Base-by-base conservation (phyloP, 37 sponge, comb jelly and placozoan species). In the Ianthella basta region DNA sequence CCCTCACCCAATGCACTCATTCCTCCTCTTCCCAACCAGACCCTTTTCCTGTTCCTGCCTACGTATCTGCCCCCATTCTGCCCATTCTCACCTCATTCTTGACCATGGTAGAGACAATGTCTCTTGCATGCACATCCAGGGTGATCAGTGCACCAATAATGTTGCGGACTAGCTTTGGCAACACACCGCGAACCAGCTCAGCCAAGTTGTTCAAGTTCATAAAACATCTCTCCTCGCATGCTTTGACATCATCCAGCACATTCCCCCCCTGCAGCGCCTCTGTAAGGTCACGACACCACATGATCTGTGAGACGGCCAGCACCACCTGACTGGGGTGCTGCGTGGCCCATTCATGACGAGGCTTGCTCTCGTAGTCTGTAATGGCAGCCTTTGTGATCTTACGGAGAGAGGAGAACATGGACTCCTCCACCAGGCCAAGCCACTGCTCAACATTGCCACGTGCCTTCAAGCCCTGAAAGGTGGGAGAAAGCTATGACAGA, bases 371-470 rank as follows among this genome's bases (percentile, higher is more conserved):
- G 84, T 87, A 96, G 78, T 98, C 99, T n/a, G 59, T 88, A 18
- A 98, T 87, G 35, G 96, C 80, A 23, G 88, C 82, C 84, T 98
- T 98, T n/a, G 94, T 92, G 38, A 98, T 80, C 84, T 81, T 96
- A 73, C 91, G 63, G 37, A 98, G 84, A 21, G 97, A 94, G 23
- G 86, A 83, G 82, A 94, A 85, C 99, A 98, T 98, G 60, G 89
- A 91, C 53, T 98, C 99, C 83, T 98, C 99, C 25, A 98, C 99
- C 55, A 84, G 59, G 41, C 88, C 84, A 60, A 98, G 68, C 99
- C 99, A 98, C 57, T 80, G 89, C 88, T 98, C 99, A 0, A 98
- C 99, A 80, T 98, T 98, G 2, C 99, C 99, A 24, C 97, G 73
- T 39, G 94, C 96, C 61, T 97, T 97, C 56, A 97, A 63, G 41